Percentiles rank a stretch among this genome's conserved stretches.
Conservation (phyloP, 2,888 invertebrate genomes). For the Caradrina clavipalpis region DNA sequence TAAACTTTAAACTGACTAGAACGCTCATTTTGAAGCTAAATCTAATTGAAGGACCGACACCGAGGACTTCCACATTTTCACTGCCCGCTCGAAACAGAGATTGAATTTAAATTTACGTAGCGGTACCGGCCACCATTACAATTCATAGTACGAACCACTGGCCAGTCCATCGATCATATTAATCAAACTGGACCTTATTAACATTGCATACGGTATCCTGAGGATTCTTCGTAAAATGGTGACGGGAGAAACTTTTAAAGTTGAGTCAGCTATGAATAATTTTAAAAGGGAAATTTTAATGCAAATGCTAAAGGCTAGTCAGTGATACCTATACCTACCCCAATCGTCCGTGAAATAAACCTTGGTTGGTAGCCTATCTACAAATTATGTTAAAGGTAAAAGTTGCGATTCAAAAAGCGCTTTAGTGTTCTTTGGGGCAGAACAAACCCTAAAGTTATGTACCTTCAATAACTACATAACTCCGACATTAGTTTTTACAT, state of each 20-base stretch:
- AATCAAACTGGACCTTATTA: constrained; percentile 74
- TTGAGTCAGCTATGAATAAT: constrained; percentile 51
- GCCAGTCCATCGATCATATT: constrained; percentile 82
- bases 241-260: constrained; percentile 51
- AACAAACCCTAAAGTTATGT: too few relatives aligned
- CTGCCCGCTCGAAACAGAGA: constrained; percentile 81
- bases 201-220: constrained; percentile 64
- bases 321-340: neutral
- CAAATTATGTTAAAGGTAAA: too few relatives aligned
- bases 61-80: constrained; percentile 87
- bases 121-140: constrained; percentile 85
- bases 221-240: constrained; percentile 63
- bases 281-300: constrained; percentile 40
- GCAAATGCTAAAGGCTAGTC: constrained; percentile 7
- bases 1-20: constrained; percentile 81
- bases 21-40: constrained; percentile 86
- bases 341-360: neutral
- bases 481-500: too few relatives aligned
- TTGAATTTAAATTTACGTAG: constrained; percentile 89
- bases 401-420: too few relatives aligned
- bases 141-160: constrained; percentile 80
- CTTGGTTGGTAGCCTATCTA: too few relatives aligned
- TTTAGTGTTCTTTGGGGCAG: too few relatives aligned
- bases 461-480: too few relatives aligned
- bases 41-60: constrained; percentile 83